These are phyloP conservation scores for Berghia stephanieae DNA, from an alignment of 1,140 invertebrate genomes.

Conservation along the genomic window DNA sequence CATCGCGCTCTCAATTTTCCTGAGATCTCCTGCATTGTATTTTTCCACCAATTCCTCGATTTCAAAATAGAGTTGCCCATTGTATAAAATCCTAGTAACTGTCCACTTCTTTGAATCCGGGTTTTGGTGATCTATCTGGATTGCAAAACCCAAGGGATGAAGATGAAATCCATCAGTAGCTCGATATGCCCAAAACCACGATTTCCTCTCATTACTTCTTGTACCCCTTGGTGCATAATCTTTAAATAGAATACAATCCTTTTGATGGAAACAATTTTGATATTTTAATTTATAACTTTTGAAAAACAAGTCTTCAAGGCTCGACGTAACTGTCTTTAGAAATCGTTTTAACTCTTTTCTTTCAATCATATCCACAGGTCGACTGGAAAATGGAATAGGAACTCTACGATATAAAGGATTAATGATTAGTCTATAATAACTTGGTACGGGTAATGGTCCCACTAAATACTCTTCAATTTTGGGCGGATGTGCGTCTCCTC, in stretches of 20 bases:
- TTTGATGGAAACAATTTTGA: constrained; percentile 51
- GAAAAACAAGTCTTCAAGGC: constrained; percentile 45
- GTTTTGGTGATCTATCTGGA: constrained; percentile 54
- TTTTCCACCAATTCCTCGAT: constrained; percentile 46
- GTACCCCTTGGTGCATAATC: constrained; percentile 52
- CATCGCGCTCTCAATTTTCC: constrained; percentile 38
- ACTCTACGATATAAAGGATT: constrained; percentile 50
- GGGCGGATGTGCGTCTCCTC: constrained; percentile 52
- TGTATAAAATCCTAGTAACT: constrained; percentile 53
- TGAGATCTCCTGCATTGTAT: constrained; percentile 41
- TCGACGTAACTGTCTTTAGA: constrained; percentile 36
- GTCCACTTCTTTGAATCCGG: constrained; percentile 45
- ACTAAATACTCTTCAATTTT: constrained; percentile 60
- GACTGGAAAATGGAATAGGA: constrained; percentile 52
- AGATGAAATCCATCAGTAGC: constrained; percentile 56
- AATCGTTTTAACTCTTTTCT: constrained; percentile 46
- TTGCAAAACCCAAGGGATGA: constrained; percentile 54
- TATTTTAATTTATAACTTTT: constrained; percentile 56
- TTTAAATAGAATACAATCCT: constrained; percentile 49
- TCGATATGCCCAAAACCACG: constrained; percentile 56
- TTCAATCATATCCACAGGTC: constrained; percentile 52
- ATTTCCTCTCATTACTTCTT: constrained; percentile 45
- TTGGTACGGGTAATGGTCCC: constrained; percentile 49
- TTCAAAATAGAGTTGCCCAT: constrained; percentile 51
- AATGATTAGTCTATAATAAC: constrained; percentile 41